Base-by-base conservation (phyloP, 2,888 invertebrate genomes). In the Coleophora flavipennella region DNA sequence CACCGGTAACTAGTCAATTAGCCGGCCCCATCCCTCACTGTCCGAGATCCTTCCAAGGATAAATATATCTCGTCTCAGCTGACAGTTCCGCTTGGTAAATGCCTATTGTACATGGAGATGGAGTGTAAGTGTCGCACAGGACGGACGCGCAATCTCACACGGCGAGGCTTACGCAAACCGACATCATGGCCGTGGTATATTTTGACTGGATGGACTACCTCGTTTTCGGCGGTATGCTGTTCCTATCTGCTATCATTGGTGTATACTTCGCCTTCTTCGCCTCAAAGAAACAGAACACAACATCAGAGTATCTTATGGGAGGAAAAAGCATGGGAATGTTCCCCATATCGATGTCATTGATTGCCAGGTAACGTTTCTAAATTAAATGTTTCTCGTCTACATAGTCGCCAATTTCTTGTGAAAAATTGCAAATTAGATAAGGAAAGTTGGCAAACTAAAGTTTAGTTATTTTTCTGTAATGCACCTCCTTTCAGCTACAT, bases 291-390 rank as follows among this genome's bases (percentile, higher is more conserved):
- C 88, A 89, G 50, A 89, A 91, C 56, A 91, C 91, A 0, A 90
- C 91, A 0, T 70, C 87, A 13, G 91, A 92, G 55, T 92, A 92
- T 54, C 80, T 92, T 40, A 89, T 92, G 85, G 92, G 92, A 6
- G 91, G 92, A 13, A 91, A 91, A 59, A 90, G 88, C 8, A 91
- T 92, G 91, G 90, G 91, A n/a, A 88, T 92, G 52, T 89, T 92
- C 53, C 92, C 92, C 0, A 91, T 92, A 59, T 91, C 92, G 38
- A 91, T 92, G 90, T 92, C 91, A 10, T 72, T 92, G 42, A 90
- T 92, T 50, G 91, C 92, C 55, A 91, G 91, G 91, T 91, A 86
- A 3, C 4, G 11, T 29, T 9, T 4, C 10, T 29, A n/a, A 29
- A 29, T 10, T 10, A 4, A 7, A 29, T 29, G 6, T 20, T 20